These are phyloP conservation scores for Catotricha subobsoleta DNA, from an alignment of 2,888 invertebrate genomes.

Conservation along the genomic window DNA sequence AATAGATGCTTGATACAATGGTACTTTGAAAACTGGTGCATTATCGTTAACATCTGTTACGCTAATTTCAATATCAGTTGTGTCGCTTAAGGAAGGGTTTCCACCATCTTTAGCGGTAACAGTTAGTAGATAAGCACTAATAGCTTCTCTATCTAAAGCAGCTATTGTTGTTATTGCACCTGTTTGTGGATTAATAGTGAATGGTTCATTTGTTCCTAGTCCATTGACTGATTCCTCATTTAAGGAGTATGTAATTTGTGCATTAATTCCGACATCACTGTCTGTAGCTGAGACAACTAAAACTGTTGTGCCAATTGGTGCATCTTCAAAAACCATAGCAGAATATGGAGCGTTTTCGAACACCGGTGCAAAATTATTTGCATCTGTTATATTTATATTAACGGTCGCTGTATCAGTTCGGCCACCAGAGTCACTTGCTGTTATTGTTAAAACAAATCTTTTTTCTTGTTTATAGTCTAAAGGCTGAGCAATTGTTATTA, in stretches of 20 bases:
- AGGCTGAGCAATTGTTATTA: conserved; percentile 75
- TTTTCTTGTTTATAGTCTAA: conserved; percentile 86
- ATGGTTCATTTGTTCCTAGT: conserved; percentile 44
- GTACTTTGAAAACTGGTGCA: conserved; percentile 67
- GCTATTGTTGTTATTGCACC: conserved; percentile 83
- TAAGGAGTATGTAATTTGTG: conserved; percentile 65
- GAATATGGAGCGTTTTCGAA: conserved; percentile 89
- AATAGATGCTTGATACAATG: conserved; percentile 64
- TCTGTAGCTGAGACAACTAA: conserved; percentile 83
- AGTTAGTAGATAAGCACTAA: conserved; percentile 65
- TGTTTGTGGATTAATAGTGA: conserved; percentile 79
- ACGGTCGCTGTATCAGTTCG: conserved; percentile 75
- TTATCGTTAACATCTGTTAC: conserved; percentile 95
- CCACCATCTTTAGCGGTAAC: conserved; percentile 91
- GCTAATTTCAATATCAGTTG: conserved; percentile 88
- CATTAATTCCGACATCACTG: conserved; percentile 88
- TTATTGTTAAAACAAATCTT: conserved; percentile 66
- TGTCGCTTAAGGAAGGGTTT: conserved; percentile 69
- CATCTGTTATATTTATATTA: conserved; percentile 83
- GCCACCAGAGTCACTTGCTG: conserved; percentile 80
- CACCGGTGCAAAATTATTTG: conserved; percentile 83
- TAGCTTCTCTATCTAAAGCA: conserved; percentile 67
- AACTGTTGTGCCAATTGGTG: conserved; percentile 78
- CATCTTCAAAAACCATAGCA: conserved; percentile 82
- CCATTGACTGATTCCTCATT: conserved; percentile 44